Evolutionary conservation across 2,888 invertebrate genomes (phyloP).

Genomic region (Hymenopus coronatus): DNA sequence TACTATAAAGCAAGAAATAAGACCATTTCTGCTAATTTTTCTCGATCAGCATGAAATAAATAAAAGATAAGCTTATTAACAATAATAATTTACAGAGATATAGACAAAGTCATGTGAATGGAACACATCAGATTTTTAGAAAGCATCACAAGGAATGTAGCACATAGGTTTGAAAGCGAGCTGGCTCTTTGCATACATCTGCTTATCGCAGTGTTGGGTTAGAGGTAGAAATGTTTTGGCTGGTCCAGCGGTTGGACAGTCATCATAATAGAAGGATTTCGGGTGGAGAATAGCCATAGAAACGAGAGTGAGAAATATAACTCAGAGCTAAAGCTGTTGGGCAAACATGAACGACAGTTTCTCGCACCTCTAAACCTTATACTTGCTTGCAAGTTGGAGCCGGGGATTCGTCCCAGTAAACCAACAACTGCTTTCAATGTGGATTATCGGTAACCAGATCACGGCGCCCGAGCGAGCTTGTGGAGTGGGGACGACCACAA

Average conservation of each 20-base stretch:
- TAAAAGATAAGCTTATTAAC: too few relatives aligned
- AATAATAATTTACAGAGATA: too few relatives aligned
- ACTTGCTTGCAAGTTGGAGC: neutral
- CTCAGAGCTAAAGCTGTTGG: slow-evolving; percentile 44
- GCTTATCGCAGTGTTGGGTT: neutral
- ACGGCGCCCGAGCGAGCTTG: neutral
- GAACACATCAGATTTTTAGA: too few relatives aligned
- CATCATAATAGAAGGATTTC: neutral
- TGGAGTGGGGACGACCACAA: neutral
- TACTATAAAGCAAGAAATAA: too few relatives aligned
- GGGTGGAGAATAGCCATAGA: neutral
- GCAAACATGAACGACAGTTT: slow-evolving; percentile 45
- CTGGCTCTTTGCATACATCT: too few relatives aligned
- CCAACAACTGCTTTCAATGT: slow-evolving; percentile 46
- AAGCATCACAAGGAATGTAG: too few relatives aligned
- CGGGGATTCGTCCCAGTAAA: slow-evolving; percentile 36
- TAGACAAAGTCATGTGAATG: too few relatives aligned
- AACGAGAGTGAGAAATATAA: slow-evolving; percentile 17
- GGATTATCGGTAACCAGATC: slow-evolving; percentile 48
- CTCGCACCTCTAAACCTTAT: slow-evolving; percentile 11
- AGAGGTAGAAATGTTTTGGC: neutral
- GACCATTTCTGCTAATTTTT: too few relatives aligned
- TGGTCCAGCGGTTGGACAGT: neutral
- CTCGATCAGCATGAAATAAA: too few relatives aligned
- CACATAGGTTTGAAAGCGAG: too few relatives aligned